Evolutionary conservation across 1,140 invertebrate species (phyloP), one percentile per base, ranked within the genome.

Genomic region (Caenorhabditis briggsae): DNA sequence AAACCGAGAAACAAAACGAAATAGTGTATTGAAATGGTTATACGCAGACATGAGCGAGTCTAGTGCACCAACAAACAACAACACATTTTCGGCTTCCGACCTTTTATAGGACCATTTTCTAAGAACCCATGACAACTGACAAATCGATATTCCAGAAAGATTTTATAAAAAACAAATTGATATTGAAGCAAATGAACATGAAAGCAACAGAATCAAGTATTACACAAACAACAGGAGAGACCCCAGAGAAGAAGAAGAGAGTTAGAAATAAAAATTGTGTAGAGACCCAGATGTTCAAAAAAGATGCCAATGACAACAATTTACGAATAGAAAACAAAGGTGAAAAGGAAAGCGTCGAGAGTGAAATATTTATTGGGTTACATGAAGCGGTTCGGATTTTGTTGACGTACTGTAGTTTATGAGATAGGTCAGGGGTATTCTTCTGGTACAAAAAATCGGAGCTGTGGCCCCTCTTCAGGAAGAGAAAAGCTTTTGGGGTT

Each of bases 231-330:
- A 70, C 64, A 70, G 5, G 8, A 5, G 33, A 70, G 64, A 20
- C 64, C 16, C 33, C 9, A 61, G 59, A 61, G 12, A 14, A 25
- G 23, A 61, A 61, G 25, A 11, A 70, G 43, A 43, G 18, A 11
- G 43, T 18, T 46, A 70, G 64, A n/a, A 5, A 46, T 6, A 11
- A n/a, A 8, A 70, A 41, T 20, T 14, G 18, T n/a, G 11, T 7
- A 43, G 64, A 70, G 64, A 70, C 64, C 5, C 64, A 70, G 64
- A 43, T 70, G 64, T 70, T 14, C 14, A 70, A 16, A 70, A 43
- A 70, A 8, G 18, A 70, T 46, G 64, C 64, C 64, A 70, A 43
- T 70, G 41, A 70, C 64, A 70, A 70, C 64, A 70, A 41, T 70
- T 70, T 70, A 70, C 33, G 64, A 70, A 70, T 70, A 70, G 64